A percentile compares a stretch with the other conserved stretches of the same genome.
Evolutionary conservation across 2,888 invertebrate species (phyloP).

Genomic region (Drosophila prostipennis): DNA sequence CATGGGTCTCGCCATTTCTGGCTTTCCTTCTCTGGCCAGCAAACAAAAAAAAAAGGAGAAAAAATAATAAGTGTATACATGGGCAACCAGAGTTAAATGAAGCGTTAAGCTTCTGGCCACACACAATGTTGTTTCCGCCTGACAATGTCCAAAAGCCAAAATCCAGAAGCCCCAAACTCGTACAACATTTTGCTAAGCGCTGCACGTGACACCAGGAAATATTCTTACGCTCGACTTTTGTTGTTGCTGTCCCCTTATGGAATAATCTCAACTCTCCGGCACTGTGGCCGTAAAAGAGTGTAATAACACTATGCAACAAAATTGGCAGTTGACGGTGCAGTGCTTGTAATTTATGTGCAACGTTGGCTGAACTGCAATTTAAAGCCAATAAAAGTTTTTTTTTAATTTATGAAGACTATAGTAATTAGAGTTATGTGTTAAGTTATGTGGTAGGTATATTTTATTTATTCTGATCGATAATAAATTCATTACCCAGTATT

Average conservation of each 20-base stretch:
- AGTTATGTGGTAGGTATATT: neutral
- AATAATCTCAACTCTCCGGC: constrained; percentile 15
- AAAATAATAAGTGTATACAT: constrained; percentile 43
- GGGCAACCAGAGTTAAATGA: constrained; percentile 39
- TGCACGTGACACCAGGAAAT: constrained; percentile 51
- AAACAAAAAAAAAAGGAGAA: neutral
- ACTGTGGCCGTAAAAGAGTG: constrained; percentile 12
- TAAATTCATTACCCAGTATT: too few species aligned
- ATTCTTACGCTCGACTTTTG: constrained; percentile 15
- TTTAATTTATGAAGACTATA: neutral
- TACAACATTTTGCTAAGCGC: constrained; percentile 53
- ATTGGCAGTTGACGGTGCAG: neutral
- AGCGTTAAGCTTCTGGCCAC: constrained; percentile 31
- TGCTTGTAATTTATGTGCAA: neutral
- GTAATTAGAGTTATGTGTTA: neutral
- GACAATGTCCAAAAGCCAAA: constrained; percentile 32
- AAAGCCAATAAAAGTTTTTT: neutral
- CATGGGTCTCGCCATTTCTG: constrained; percentile 9
- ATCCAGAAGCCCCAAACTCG: constrained; percentile 34
- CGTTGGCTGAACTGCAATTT: neutral
- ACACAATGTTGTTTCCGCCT: constrained; percentile 31
- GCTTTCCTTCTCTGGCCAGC: neutral
- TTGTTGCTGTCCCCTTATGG: constrained; percentile 13
- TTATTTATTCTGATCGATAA: neutral
- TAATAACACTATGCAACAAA: constrained; percentile 32